Evolutionary conservation across 2,113 vertebrate species (phyloP).

Genomic region (Oenanthe melanoleuca): DNA sequence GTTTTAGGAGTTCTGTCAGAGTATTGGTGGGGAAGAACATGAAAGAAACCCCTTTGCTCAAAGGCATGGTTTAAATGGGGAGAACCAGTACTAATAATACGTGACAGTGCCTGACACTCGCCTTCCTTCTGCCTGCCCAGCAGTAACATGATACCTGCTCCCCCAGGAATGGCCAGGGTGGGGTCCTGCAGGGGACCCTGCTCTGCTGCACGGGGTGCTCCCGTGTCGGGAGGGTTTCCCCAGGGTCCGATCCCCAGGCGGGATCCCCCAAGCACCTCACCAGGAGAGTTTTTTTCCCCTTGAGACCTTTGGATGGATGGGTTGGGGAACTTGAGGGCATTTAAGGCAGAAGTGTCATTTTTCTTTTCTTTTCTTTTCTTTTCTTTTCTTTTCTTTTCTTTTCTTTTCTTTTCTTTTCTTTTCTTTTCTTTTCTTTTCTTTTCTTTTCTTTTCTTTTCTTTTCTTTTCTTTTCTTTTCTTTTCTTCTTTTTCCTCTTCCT

Average conservation of each 20-base stretch:
- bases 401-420: too few relatives aligned
- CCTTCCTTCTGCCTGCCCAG: constrained; percentile 57
- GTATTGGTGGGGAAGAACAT: constrained; percentile 48
- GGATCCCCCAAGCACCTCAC: too few relatives aligned
- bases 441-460: fast-evolving
- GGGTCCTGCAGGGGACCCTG: background rate
- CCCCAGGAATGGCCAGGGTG: background rate
- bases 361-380: too few relatives aligned
- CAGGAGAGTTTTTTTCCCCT: background rate
- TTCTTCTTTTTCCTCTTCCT: fast-evolving
- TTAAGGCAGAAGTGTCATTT: background rate
- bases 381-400: background rate
- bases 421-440: fast-evolving
- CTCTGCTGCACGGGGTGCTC: too few relatives aligned
- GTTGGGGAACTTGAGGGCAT: fast-evolving
- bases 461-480: fast-evolving
- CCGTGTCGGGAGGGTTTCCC: background rate
- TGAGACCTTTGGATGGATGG: background rate
- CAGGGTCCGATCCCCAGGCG: fast-evolving
- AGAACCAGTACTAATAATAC: constrained; percentile 54
- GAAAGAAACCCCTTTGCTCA: constrained; percentile 69
- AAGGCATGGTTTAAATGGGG: constrained; percentile 67
- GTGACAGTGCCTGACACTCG: constrained; percentile 4
- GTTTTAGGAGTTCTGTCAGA: constrained; percentile 64
- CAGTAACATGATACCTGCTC: background rate